Evolutionary conservation across 2,888 invertebrate species (phyloP).

Genomic region (Tortrix viridana): DNA sequence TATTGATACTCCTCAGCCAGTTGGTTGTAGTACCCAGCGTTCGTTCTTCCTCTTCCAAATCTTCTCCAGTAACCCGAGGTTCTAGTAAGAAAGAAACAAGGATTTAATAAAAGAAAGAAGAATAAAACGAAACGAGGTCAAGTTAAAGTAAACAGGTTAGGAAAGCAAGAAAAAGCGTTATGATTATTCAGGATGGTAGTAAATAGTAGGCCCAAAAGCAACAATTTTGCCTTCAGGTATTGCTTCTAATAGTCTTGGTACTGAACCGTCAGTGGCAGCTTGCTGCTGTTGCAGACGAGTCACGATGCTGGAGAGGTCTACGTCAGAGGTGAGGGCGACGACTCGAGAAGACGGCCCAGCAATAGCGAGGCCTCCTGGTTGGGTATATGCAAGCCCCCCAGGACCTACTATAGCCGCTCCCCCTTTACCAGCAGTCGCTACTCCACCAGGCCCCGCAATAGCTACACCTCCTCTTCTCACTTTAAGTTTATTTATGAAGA

Average conservation of each 20-base stretch:
- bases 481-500: conserved; percentile 87
- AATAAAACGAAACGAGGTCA: conserved; percentile 43
- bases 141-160: conserved; percentile 23
- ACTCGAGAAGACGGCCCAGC: conserved; percentile 90
- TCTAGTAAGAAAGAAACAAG: conserved; percentile 71
- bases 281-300: conserved; percentile 66
- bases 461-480: conserved; percentile 91
- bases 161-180: conserved; percentile 48
- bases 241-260: conserved; percentile 70
- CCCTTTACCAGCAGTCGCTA: conserved; percentile 91
- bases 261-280: conserved; percentile 63
- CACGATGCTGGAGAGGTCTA: conserved; percentile 84
- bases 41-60: conserved; percentile 47
- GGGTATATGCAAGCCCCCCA: conserved; percentile 90
- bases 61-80: conserved; percentile 57
- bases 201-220: conserved; percentile 89
- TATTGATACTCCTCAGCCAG: conserved; percentile 59
- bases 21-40: conserved; percentile 39
- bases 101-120: conserved; percentile 43
- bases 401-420: conserved; percentile 93
- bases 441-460: conserved; percentile 92
- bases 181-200: conserved; percentile 81
- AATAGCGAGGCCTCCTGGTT: conserved; percentile 89
- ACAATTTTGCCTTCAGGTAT: conserved; percentile 88
- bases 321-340: conserved; percentile 86